Evolutionary conservation across 35 echinoderm and acorn worm species (phyloP), one percentile per base, ranked within the genome.

Genomic region (Ophiothrix spiculata): DNA sequence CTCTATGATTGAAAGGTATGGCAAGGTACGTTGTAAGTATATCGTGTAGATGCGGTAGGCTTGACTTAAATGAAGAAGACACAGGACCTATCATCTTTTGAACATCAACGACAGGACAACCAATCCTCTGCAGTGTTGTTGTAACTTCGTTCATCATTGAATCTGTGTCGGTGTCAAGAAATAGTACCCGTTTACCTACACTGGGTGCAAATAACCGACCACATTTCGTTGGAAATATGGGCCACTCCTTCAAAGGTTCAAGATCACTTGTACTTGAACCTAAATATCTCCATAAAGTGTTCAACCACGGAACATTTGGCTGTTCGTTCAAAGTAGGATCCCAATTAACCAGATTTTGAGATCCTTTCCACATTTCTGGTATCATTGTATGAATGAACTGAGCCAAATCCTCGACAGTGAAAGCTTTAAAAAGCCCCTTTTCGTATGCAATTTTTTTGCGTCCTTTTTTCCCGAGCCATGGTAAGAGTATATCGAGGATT

Each of bases 341-440:
- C 81, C 81, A 84, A 0, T 36, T 0, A 1, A 84, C 54, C 35
- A 64, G 81, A 13, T 84, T 31, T 35, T 56, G 14, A 21, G 45
- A 64, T 35, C 81, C 81, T 64, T 37, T 54, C 81, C 81, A 84
- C 3, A 64, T 33, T 15, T 33, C 0, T 35, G 54, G 81, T 4
- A 84, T 45, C 1, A 36, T 25, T 2, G 1, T 60, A 35, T 60
- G 33, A 4, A 84, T 37, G 54, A 64, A 35, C 40, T 37, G 33
- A 15, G 29, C 81, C 12, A 84, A 19, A 23, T 84, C 81, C 35
- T 31, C 4, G 40, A 64, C 31, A 0, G 46, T 63, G 21, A 84
- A 69, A 31, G 34, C 39, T 37, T 84, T 84, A 4, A 63, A 42
- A 60, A 84, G 4, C 13, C 80, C 80, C 21, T 41, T 82, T 15